These are phyloP conservation scores for Chelmon rostratus DNA, from an alignment of 2,797 vertebrate genomes.

Conservation along the genomic window DNA sequence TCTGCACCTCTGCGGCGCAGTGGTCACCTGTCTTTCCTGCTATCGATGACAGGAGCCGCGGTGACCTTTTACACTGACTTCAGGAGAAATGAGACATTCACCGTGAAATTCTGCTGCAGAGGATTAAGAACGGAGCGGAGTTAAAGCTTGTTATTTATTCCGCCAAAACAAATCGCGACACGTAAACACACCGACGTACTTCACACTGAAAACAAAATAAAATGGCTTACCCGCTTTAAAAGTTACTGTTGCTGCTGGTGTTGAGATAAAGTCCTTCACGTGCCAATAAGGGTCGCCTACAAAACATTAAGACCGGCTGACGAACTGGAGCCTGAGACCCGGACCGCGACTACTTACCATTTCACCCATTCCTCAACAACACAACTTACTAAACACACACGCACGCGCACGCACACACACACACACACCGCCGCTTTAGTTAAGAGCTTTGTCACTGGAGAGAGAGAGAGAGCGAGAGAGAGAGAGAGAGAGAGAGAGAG, in stretches of 20 bases:
- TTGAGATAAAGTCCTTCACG: constrained; percentile 6
- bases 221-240: constrained; percentile 54
- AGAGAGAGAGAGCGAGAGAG: neutral
- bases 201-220: neutral
- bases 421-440: neutral
- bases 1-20: constrained; percentile 6
- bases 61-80: constrained; percentile 55
- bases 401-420: constrained; percentile 4
- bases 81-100: constrained; percentile 9
- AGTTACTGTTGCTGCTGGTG: constrained; percentile 12
- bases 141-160: neutral
- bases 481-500: neutral
- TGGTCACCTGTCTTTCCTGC: constrained; percentile 52
- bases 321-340: neutral
- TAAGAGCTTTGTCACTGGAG: constrained; percentile 45
- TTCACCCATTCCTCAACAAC: constrained; percentile 36
- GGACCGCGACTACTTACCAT: neutral
- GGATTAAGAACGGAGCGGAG: too few species aligned
- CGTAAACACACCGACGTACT: neutral
- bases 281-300: neutral
- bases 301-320: constrained; percentile 1
- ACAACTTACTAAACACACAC: constrained; percentile 30
- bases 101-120: neutral
- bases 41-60: constrained; percentile 6
- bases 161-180: neutral